Evolutionary conservation across 1,140 invertebrate genomes (phyloP).

Genomic region (Drosophila sp.): DNA sequence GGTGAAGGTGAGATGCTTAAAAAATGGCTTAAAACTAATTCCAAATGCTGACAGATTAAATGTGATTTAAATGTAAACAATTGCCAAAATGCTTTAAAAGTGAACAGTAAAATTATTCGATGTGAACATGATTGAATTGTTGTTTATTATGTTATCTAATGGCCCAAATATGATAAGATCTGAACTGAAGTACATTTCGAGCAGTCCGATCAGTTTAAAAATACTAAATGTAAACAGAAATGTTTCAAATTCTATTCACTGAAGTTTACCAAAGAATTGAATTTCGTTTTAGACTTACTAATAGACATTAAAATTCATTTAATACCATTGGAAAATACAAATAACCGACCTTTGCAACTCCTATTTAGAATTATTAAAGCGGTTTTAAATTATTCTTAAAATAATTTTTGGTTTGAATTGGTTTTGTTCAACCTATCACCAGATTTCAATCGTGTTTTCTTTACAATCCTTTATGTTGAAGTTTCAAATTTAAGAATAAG

Average conservation of each 20-base stretch:
- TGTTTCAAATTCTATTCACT: background rate
- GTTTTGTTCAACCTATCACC: too few relatives aligned
- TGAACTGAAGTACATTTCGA: background rate
- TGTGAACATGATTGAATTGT: background rate
- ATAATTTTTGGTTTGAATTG: too few relatives aligned
- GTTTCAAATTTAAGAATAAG: too few relatives aligned
- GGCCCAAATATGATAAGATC: slow-evolving; percentile 5
- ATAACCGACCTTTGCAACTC: too few relatives aligned
- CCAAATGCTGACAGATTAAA: background rate
- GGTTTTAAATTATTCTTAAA: too few relatives aligned
- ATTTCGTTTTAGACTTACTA: too few relatives aligned
- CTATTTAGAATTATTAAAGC: too few relatives aligned
- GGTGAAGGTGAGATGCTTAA: slow-evolving; percentile 1
- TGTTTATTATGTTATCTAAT: background rate
- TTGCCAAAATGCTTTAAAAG: background rate
- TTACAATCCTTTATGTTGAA: too few relatives aligned
- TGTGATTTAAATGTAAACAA: background rate
- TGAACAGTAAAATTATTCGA: background rate
- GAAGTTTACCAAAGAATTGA: too few relatives aligned
- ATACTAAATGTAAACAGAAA: background rate
- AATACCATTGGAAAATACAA: too few relatives aligned
- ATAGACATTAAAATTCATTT: too few relatives aligned
- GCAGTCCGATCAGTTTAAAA: background rate
- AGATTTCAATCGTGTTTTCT: too few relatives aligned
- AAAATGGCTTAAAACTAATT: background rate